Conservation (phyloP, 2,888 invertebrate species). For the Mylabris sibirica region DNA sequence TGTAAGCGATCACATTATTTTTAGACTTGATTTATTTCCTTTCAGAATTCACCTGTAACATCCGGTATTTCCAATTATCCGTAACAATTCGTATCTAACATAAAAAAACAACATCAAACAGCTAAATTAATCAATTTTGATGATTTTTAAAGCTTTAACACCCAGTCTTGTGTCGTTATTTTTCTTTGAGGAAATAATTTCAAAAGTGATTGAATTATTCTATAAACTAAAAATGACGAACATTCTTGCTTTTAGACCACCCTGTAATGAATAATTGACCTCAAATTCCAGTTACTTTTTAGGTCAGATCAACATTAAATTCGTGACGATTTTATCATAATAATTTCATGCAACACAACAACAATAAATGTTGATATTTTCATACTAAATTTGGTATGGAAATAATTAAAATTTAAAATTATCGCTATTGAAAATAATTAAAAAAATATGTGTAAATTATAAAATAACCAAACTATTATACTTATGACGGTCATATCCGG, state of each 20-base stretch:
- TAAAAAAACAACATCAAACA: background rate
- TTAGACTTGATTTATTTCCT: too few species aligned
- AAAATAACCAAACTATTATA: background rate
- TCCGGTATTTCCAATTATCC: background rate
- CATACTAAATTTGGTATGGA: background rate
- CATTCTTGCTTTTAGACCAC: background rate
- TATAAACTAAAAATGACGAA: background rate
- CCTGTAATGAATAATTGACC: conserved; percentile 5
- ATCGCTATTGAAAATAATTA: background rate
- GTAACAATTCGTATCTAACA: background rate
- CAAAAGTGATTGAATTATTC: too few species aligned
- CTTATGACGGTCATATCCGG: background rate
- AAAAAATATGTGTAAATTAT: background rate
- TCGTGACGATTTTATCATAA: conserved; percentile 6
- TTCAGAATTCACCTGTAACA: background rate
- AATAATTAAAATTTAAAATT: background rate
- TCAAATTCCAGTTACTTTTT: conserved; percentile 1
- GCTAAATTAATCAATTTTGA: too few species aligned
- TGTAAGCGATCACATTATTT: too few species aligned
- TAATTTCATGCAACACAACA: background rate
- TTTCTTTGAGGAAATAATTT: too few species aligned
- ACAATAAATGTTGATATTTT: background rate
- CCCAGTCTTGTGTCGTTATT: too few species aligned
- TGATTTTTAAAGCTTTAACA: too few species aligned
- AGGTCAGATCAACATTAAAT: conserved; percentile 3